Base-by-base conservation (phyloP, 1,140 invertebrate species). In the Drosophila sechellia region DNA sequence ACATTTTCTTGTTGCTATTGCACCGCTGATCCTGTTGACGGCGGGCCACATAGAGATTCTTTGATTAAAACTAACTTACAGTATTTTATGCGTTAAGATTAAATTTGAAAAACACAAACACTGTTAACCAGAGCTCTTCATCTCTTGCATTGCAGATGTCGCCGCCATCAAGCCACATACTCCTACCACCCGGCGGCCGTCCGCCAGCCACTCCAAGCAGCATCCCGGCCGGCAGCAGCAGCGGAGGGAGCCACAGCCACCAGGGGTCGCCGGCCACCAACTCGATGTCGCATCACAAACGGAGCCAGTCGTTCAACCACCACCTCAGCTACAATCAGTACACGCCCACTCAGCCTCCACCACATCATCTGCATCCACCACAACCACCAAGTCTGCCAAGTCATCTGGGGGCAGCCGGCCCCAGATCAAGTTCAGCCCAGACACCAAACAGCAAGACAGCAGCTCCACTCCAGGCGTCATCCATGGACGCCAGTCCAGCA, bases 271-370 rank as follows among this genome's bases (percentile, higher is more conserved):
- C 70, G 42, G 60, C 77, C 52, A 72, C 70, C 56, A 80, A 76
- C 61, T 65, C 79, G 76, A 90, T 86, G 87, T 92, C 90, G 90
- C 92, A 93, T 92, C 94, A 94, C 92, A 94, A 94, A 93, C 92
- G 94, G 93, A 94, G 94, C 92, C 94, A 94, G 76, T 94, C 94
- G 91, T 94, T 94, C 93, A 94, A 94, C 92, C 94, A 94, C 91
- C 94, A 94, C 81, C 93, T 94, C 92, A 94, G 94, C 91, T 94
- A 94, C 92, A 94, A 94, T 81, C 94, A 94, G 89, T 93, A 93
- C 75, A 94, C 94, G 83, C 94, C 93, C 92, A 92, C 87, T 85
- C 92, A 92, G 77, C 93, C 93, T 91, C 94, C 92, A 92, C 94
- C 90, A 81, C 93, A 93, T 91, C 93, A 93, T 85, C 93, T 93